Base-by-base conservation (phyloP, 2,113 vertebrate species). In the Seriola quinqueradiata region DNA sequence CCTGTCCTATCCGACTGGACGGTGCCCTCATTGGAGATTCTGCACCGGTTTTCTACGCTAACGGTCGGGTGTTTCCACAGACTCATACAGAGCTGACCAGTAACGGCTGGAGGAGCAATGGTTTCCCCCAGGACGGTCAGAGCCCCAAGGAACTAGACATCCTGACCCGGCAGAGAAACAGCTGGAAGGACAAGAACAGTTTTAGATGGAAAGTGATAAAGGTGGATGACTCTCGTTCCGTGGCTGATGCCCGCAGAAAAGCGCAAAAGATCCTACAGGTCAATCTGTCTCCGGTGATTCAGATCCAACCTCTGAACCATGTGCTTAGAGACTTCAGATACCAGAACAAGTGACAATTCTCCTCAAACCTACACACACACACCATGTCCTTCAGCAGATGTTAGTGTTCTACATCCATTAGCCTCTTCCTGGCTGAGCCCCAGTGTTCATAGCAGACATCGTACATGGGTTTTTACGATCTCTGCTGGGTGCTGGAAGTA, bases 201-300 rank as follows among this genome's bases (percentile, higher is more conserved):
- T 67, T 91, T 16, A 81, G 83, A 16, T 86, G 79, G n/a, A 93
- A 91, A 74, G 86, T 92, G 28, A 84, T 94, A 32, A 94, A 94
- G 28, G 90, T 94, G 52, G 93, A 94, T 13, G 82, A 87, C 50
- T 93, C 93, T 28, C 90, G 93, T 17, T 92, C 93, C 0, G 90
- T 94, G 52, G 81, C 84, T 2, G 93, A 94, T 21, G 93, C 93
- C 3, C 79, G 92, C 34, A 77, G 85, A 25, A 93, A 93, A 79
- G 93, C 93, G 1, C 91, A 94, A 67, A 94, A 93, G 77, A 89
- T 93, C 34, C 64, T 94, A 10, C 93, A 94, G 84, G 90, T 93
- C 63, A 90, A 93, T 76, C 73, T 94, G 40, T 93, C 90, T 11
- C 93, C 93, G 0, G 90, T 94, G 32, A 93, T 94, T 64, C 87